Evolutionary conservation across 2,888 invertebrate species (phyloP), one percentile per base, ranked within the genome.

Genomic region (Sepiola atlantica): DNA sequence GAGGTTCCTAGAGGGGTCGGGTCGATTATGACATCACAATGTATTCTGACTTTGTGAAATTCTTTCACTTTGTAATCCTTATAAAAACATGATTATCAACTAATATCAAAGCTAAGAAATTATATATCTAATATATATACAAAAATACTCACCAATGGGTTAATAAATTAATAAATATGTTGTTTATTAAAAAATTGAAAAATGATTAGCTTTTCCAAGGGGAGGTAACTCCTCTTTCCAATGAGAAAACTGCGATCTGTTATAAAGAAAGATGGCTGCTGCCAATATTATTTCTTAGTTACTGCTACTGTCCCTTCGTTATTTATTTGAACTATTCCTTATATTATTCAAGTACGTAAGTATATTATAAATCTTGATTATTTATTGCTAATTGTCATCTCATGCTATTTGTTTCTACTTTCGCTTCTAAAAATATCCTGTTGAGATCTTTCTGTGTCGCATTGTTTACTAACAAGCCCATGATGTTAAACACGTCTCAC

Each of bases 391-490:
- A 61, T 28, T 61, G 61, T 61, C 28, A 8, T 1, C 32, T 16
- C 18, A 77, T n/a, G 3, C 16, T 1, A n/a, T 77, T 77, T 77
- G 16, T n/a, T n/a, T n/a, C n/a, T 16, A 16, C 32, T 32, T 14
- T n/a, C 16, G 16, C 14, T n/a, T 16, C 77, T 77, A 3, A 61
- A 77, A 77, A n/a, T n/a, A 77, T 45, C 45, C 45, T 45, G 45
- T 45, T 45, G 4, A 45, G 2, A 45, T 61, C 24, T 77, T n/a
- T 77, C 10, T 18, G n/a, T 18, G n/a, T 77, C 77, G n/a, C 77
- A 77, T 77, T 77, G 77, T 77, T 77, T 77, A 77, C 77, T 77
- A 77, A 77, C 77, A 77, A 77, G 77, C 32, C 77, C 77, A 77
- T 77, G 77, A 77, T 77, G 77, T n/a, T 32, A 77, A n/a, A 77